Percentiles rank a stretch among this genome's conserved stretches.
Evolutionary conservation across 2,113 vertebrate species (phyloP).

Genomic region (Marmota monax): DNA sequence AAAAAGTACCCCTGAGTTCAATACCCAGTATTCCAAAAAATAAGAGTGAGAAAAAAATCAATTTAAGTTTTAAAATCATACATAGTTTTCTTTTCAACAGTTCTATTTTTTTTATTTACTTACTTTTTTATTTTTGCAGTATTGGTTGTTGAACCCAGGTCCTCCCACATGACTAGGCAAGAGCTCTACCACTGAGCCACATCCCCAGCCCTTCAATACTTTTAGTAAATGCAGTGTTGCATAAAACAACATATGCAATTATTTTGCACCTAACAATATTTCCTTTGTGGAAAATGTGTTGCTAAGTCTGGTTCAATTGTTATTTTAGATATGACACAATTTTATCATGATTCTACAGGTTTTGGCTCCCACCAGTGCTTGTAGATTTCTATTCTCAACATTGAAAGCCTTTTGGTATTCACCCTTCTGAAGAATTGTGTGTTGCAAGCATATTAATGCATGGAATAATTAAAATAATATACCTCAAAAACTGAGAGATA

Average conservation of each 20-base stretch:
- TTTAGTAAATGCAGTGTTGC: conserved; percentile 99
- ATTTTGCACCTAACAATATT: conserved; percentile 94
- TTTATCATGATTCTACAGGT: conserved; percentile 91
- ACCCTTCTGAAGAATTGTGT: conserved; percentile 88
- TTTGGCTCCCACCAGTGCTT: conserved; percentile 95
- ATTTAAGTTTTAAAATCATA: conserved; percentile 95
- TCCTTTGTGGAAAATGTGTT: conserved; percentile 94
- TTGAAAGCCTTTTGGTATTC: conserved; percentile 88
- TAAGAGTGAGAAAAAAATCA: conserved; percentile 94
- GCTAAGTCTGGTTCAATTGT: conserved; percentile 87
- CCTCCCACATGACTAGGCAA: too few relatives aligned
- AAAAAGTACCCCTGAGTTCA: too few relatives aligned
- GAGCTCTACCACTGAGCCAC: too few relatives aligned
- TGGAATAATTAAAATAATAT: conserved; percentile 99
- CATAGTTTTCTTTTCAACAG: conserved; percentile 81
- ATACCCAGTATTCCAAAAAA: too few relatives aligned
- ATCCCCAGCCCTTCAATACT: conserved; percentile 96
- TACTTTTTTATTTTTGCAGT: too few relatives aligned
- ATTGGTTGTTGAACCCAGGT: too few relatives aligned
- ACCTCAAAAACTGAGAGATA: conserved; percentile 98
- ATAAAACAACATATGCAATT: conserved; percentile 98
- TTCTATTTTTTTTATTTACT: too few relatives aligned
- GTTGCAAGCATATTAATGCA: conserved; percentile 99
- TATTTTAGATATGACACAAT: conserved; percentile 87
- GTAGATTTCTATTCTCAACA: conserved; percentile 92